Evolutionary conservation across 1,140 invertebrate genomes (phyloP), one percentile per base, ranked within the genome.

Genomic region (Campodea augens): DNA sequence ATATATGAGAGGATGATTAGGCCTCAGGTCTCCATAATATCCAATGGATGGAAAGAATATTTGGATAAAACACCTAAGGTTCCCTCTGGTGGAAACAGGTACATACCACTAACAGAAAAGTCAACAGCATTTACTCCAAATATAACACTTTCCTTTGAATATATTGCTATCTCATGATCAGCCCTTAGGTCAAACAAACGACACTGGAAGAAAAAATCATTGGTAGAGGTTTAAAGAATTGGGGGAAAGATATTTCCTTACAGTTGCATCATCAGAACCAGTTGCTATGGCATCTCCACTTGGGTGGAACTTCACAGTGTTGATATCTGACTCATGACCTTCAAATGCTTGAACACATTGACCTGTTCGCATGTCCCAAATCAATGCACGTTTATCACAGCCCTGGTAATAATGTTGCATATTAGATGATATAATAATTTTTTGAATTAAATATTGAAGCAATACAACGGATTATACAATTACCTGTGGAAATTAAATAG

Each of bases 321-420:
- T 98, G 48, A 99, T 91, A 68, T 99, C 96, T 3, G 92, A 93
- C 52, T 88, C 85, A 66, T 99, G 95, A 18, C 93, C 90, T 65
- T 98, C 92, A 67, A 98, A 99, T 42, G 86, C 86, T 69, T 98
- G 95, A 32, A 98, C 92, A 66, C 92, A 96, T 57, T 93, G 86
- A 0, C 93, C 93, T 43, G 86, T 92, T 55, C 96, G 72, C 85
- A 98, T 96, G 66, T 99, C 96, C 96, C 96, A 99, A 50, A 99
- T 86, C 39, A 96, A 77, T 41, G 93, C 90, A 68, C 89, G 81
- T 65, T 90, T 88, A 68, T 98, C 95, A 67, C 91, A 95, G 59
- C 92, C 89, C 75, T 85, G 53, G 43, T 64, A 59, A 48, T 41
- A 44, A 29, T 41, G 45, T 25, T 27, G 4, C n/a, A n/a, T n/a